Evolutionary conservation across 2,113 vertebrate species (phyloP).

Genomic region (Oryzias celebensis): DNA sequence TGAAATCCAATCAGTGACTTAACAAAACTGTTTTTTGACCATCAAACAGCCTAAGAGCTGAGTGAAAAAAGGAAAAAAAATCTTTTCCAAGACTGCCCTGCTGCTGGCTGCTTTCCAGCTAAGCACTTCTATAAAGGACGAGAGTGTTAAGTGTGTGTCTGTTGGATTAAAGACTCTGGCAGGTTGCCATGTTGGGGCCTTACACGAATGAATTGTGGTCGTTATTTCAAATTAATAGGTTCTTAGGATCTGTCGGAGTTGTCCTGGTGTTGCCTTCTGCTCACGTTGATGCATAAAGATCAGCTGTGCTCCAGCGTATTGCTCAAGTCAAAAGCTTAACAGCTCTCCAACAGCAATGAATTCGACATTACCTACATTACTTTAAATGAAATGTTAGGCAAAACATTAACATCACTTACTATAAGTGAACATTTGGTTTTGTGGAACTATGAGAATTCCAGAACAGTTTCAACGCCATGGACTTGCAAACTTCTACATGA

Average conservation of each 20-base stretch:
- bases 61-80: neutral
- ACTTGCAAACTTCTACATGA: slow-evolving; percentile 16
- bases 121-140: neutral
- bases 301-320: slow-evolving; percentile 29
- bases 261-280: neutral
- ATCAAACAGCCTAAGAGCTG: neutral
- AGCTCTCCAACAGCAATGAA: slow-evolving; percentile 25
- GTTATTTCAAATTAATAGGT: neutral
- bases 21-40: neutral
- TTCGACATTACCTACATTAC: slow-evolving; percentile 43
- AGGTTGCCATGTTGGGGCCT: slow-evolving; percentile 14
- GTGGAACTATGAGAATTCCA: slow-evolving; percentile 21
- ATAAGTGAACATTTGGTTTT: slow-evolving; percentile 2
- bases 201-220: neutral
- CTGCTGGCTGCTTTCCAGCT: neutral
- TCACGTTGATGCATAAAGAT: too few species aligned
- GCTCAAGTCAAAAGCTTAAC: slow-evolving; percentile 18
- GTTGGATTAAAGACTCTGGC: slow-evolving; percentile 20
- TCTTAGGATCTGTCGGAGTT: neutral
- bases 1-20: neutral
- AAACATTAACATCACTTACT: slow-evolving; percentile 23
- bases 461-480: slow-evolving; percentile 36
- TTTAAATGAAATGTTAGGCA: slow-evolving; percentile 51
- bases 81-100: neutral
- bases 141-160: slow-evolving; percentile 1